Base-by-base conservation (phyloP, 2,113 vertebrate genomes). In the Passer domesticus region DNA sequence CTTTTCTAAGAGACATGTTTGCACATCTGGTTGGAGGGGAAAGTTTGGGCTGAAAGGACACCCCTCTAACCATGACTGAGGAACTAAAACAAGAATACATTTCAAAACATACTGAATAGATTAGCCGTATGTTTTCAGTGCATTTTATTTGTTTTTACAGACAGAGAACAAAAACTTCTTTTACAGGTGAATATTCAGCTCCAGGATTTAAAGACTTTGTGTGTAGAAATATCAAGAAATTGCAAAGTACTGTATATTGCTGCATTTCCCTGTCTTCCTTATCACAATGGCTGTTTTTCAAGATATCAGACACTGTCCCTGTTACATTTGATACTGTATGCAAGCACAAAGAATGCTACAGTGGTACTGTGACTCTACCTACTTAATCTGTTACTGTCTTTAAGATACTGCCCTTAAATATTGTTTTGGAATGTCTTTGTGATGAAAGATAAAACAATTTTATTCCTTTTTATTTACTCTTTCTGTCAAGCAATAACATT, bases 41-140 rank as follows among this genome's bases (percentile, higher is more conserved):
- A 66, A 96, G 72, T 94, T 97, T 94, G 96, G 67, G 56, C 90
- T 96, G 52, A 96, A 96, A 96, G 93, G 92, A 97, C 52, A 92
- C 59, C 46, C 46, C 82, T 97, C 94, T 94, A 56, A 44, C 70
- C 76, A 60, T 88, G 84, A 94, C 91, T 87, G 86, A 87, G 64
- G 64, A 95, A 92, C 53, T 63, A 94, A 96, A 97, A 91, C 9
- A 60, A 77, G 55, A 94, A 87, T 87, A 79, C 20, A 35, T 96
- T 97, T 89, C 30, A 84, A 97, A 97, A 75, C 83, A 97, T 63
- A 80, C 46, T 91, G 91, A 87, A 80, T 55, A 81, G 77, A 91
- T 98, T 94, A 96, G 53, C 89, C 72, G 64, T 89, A 96, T 87
- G 95, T 93, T 92, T 96, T 77, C 59, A 64, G 64, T 75, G 52